Percentiles rank a stretch among this genome's conserved stretches.
phyloP scores from a whole-genome alignment of 30 jellyfish, hydroid and myxozoan species.

The Aurelia aurita region DNA sequence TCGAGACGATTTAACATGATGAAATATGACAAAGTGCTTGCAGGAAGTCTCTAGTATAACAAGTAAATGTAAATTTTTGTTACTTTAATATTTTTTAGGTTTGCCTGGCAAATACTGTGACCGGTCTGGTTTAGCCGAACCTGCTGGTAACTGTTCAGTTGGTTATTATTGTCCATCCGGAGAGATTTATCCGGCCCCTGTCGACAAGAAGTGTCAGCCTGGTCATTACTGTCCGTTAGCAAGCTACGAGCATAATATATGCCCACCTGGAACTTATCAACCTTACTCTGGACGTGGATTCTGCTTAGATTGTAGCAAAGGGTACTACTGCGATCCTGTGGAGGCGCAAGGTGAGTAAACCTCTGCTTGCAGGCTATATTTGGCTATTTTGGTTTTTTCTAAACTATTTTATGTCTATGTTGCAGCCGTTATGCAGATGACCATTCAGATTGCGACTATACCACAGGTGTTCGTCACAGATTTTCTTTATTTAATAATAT shows the following conservation, averaged over 20 bases:
- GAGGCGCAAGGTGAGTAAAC: constrained; percentile 76
- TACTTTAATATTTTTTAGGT: constrained; percentile 45
- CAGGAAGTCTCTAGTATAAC: no score
- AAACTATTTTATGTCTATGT: no score
- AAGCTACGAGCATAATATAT: constrained; percentile 81
- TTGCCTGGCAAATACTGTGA: constrained; percentile 93
- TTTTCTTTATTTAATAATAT: no score
- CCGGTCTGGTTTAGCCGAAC: constrained; percentile 85
- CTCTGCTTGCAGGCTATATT: neutral
- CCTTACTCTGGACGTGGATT: constrained; percentile 84
- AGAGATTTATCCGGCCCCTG: constrained; percentile 87
- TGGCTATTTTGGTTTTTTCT: neutral
- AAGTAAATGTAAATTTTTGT: no score
- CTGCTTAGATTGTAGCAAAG: constrained; percentile 89
- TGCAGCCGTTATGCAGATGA: no score
- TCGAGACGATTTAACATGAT: no score
- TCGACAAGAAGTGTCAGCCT: constrained; percentile 89
- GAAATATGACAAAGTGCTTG: no score
- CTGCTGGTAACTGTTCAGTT: constrained; percentile 91
- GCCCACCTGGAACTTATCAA: constrained; percentile 94
- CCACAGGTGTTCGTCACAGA: no score
- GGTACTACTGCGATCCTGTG: constrained; percentile 92
- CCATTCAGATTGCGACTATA: no score
- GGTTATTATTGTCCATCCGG: constrained; percentile 99
- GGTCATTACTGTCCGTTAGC: constrained; percentile 94